Evolutionary conservation across 2,888 invertebrate genomes (phyloP), one percentile per base, ranked within the genome.

Genomic region (Metellina segmentata): DNA sequence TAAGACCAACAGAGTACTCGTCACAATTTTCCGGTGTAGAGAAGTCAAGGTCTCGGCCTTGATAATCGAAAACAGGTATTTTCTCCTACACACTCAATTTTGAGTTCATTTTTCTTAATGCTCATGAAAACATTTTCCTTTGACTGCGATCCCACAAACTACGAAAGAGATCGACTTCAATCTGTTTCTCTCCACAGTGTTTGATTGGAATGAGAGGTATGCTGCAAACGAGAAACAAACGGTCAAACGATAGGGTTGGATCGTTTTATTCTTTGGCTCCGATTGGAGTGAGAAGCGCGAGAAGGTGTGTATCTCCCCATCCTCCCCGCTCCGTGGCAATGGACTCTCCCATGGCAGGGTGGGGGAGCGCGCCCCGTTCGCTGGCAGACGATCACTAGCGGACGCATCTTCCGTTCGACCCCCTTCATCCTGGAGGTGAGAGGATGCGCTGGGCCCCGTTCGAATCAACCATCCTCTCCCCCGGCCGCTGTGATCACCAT

Each of bases 351-450:
- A 75, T 72, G 48, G 69, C 71, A 69, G 81, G 82, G 89, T 74
- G 82, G 82, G 74, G 89, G 81, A 89, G 48, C 81, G n/a, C 20
- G 78, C 83, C 9, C 82, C 48, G 49, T 61, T 52, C 53, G 78
- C 72, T 78, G 53, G 77, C 83, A 78, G 83, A 89, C 83, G 89
- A 89, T 89, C 78, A 81, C 81, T 87, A 53, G 87, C 87, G 51
- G 87, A 87, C 79, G 87, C 87, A 87, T 81, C 79, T 51, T 72
- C 74, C 34, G 34, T 34, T 34, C 51, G 11, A n/a, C 77, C 51
- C 49, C 61, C 49, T 77, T 52, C 77, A 77, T 77, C 77, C 77
- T 16, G 11, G 69, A 11, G 69, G 16, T 11, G 69, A 20, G 34
- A 74, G 48, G 74, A n/a, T 53, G 51, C n/a, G 11, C 53, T n/a